Evolutionary conservation across 53 echinoderm and acorn worm genomes (phyloP), one percentile per base, ranked within the genome.

Genomic region (Hippasteria phrygiana): DNA sequence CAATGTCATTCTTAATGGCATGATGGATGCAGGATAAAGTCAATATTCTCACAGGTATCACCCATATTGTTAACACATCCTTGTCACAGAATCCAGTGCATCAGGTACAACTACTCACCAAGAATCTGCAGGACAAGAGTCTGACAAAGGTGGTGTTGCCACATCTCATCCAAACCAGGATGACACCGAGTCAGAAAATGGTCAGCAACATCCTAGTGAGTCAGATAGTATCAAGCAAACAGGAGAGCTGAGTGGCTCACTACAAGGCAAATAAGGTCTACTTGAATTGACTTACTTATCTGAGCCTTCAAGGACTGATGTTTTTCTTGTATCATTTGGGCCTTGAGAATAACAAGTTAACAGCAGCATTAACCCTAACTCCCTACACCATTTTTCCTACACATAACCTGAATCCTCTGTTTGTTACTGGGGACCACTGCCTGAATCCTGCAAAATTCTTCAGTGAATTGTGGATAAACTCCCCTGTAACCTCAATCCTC

Each of bases 81-180:
- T 59, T 12, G n/a, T 24, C 59, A 26, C 78, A 36, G 39, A 62
- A 22, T 40, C 78, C 38, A 78, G 20, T n/a, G 56, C 78, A 62
- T 24, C 55, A 78, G 78, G 59, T 35, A 62, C 62, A 20, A 45
- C 35, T 22, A 37, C 56, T 78, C 78, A 78, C 12, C 62, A 42
- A 56, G 38, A 78, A 3, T 4, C 14, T 10, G 54, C 48, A 62
- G 35, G 22, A 38, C 35, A 42, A 38, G 59, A 38, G 55, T 22
- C 35, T 2, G 43, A 72, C 41, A 41, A 18, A 11, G 26, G 43
- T 16, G 18, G 0, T 3, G 40, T 18, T 41, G 28, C 13, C 14
- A 40, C 16, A 78, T 26, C 37, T 62, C 24, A 3, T 8, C 31
- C 1, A 40, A 39, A 29, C 27, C 56, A 37, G 38, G 47, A 28